Evolutionary conservation across 2,888 invertebrate species (phyloP).

Genomic region (Linyphia triangularis): DNA sequence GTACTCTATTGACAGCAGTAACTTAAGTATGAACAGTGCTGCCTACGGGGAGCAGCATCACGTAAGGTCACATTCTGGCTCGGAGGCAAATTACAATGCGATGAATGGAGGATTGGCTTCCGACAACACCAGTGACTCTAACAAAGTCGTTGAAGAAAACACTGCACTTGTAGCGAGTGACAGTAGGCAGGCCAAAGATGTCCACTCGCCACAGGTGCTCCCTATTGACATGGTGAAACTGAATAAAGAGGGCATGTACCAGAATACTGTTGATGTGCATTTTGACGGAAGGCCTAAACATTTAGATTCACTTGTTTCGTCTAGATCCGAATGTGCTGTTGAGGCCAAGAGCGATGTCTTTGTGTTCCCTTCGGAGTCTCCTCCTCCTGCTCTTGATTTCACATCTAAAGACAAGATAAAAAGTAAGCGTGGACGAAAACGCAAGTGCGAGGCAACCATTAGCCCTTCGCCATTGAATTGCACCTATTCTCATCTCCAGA

Average conservation of each 20-base stretch:
- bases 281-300: slow-evolving; percentile 47
- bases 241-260: slow-evolving; percentile 43
- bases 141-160: slow-evolving; percentile 64
- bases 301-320: neutral
- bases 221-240: slow-evolving; percentile 70
- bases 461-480: slow-evolving; percentile 64
- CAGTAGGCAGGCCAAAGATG: slow-evolving; percentile 40
- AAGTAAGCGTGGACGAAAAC: slow-evolving; percentile 46
- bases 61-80: slow-evolving; percentile 53
- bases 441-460: slow-evolving; percentile 30
- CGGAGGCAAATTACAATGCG: slow-evolving; percentile 41
- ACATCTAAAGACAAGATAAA: slow-evolving; percentile 56
- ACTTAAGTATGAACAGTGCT: slow-evolving; percentile 60
- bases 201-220: slow-evolving; percentile 53
- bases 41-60: slow-evolving; percentile 43
- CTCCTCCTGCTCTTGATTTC: slow-evolving; percentile 66
- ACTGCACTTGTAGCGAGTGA: slow-evolving; percentile 42
- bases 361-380: slow-evolving; percentile 42
- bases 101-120: slow-evolving; percentile 49
- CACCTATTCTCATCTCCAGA: slow-evolving; percentile 66
- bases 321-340: slow-evolving; percentile 45
- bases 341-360: slow-evolving; percentile 44
- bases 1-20: slow-evolving; percentile 72
- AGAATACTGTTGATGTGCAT: slow-evolving; percentile 8
- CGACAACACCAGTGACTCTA: slow-evolving; percentile 44